phyloP scores from a whole-genome alignment of 1,140 invertebrate species.

The Macrotrachela quadricornifera region DNA sequence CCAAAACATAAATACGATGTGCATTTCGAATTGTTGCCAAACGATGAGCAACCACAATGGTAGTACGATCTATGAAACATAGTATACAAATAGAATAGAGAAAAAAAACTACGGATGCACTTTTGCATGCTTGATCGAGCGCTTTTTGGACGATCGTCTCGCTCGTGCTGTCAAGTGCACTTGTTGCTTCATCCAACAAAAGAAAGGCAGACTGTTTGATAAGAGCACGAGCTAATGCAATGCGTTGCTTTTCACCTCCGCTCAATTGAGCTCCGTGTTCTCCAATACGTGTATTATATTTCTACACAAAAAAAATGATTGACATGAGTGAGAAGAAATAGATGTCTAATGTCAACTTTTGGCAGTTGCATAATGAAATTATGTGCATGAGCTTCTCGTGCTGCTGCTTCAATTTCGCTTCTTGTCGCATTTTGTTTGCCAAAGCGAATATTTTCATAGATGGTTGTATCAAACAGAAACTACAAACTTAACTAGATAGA shows the following conservation, averaged over 20 bases:
- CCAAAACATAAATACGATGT: too few relatives aligned
- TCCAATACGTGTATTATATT: too few relatives aligned
- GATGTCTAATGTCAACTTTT: conserved; percentile 30
- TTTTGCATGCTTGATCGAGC: background rate
- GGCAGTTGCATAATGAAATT: conserved; percentile 68
- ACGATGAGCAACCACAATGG: too few relatives aligned
- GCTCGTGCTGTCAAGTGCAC: conserved; percentile 82
- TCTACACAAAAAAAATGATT: too few relatives aligned
- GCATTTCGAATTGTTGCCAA: too few relatives aligned
- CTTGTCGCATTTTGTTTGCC: conserved; percentile 53
- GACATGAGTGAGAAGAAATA: background rate
- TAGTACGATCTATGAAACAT: too few relatives aligned
- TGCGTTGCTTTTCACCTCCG: conserved; percentile 91
- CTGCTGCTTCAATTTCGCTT: conserved; percentile 58
- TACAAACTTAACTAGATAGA: conserved; percentile 53
- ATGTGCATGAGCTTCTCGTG: conserved; percentile 79
- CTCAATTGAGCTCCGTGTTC: background rate
- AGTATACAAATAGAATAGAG: too few relatives aligned
- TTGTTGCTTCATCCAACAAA: conserved; percentile 93
- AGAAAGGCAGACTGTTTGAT: conserved; percentile 81
- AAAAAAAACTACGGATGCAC: background rate
- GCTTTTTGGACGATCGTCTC: conserved; percentile 46
- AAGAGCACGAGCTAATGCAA: conserved; percentile 86
- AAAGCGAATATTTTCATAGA: conserved; percentile 81
- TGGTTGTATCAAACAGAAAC: conserved; percentile 65